Evolutionary conservation across 23 tunicate species (phyloP), one percentile per base, ranked within the genome.

Genomic region (Phallusia fumigata): DNA sequence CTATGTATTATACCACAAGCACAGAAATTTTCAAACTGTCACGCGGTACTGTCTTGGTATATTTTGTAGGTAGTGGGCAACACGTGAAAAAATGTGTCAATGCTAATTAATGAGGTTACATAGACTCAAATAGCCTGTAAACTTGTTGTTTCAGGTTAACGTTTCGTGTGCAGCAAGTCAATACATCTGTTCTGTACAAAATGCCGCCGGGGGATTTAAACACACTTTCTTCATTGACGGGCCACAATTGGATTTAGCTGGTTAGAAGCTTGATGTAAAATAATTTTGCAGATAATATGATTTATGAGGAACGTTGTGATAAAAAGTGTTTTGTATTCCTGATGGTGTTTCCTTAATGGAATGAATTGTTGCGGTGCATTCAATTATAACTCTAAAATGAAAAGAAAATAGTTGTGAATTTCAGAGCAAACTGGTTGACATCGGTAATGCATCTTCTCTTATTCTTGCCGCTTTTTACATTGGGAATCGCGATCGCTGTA

Each of bases 181-280:
- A 22, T 58, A 58, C 69, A 13, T 58, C 16, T 58, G 69, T 58
- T 21, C 26, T 58, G 69, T 58, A 5, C 69, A 24, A 58, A 58
- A 58, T 58, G 3, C 69, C 69, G 69, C 13, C 69, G 69, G 69
- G 8, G 69, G 28, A 58, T 58, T 58, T 58, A 24, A 58, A 6
- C 69, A 58, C 69, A 58, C 26, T 22, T 58, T 58, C 28, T 58
- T 58, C 28, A 58, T 58, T 58, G 69, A 58, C 69, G 69, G 69
- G 28, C 69, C 69, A 21, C 26, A 21, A 3, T 24, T 16, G 28
- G 69, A 58, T 40, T 40, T 40, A 6, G 28, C 69, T 58, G 69
- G 69, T 58, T 58, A 58, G 69, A 24, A 24, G 16, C 69, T 24
- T 6, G 28, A 58, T 58, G 28, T 58, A 24, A 21, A 21, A 6